Conservation (phyloP, 2,888 invertebrate species). For the Apodemia zela region DNA sequence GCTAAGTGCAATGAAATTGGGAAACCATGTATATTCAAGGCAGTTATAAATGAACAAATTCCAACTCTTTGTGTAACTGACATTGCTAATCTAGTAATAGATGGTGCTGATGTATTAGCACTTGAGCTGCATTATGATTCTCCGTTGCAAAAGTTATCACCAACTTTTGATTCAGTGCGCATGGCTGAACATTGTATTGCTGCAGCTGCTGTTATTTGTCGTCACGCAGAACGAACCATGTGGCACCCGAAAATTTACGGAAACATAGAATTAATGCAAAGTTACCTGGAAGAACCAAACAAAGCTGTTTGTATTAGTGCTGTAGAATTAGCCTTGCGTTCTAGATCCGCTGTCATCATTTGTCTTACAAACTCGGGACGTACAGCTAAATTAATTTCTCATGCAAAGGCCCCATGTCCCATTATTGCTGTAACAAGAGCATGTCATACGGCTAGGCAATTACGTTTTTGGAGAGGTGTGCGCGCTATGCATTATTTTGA, state of each 20-base stretch:
- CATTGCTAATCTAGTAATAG: constrained; percentile 94
- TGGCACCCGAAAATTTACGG: constrained; percentile 90
- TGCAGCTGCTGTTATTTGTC: constrained; percentile 87
- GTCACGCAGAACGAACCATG: constrained; percentile 91
- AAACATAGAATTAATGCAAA: constrained; percentile 82
- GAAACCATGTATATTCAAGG: constrained; percentile 94
- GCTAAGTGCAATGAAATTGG: constrained; percentile 91
- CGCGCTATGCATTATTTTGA: constrained; percentile 77
- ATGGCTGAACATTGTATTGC: constrained; percentile 84
- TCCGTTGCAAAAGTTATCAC: constrained; percentile 55
- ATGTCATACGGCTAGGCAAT: constrained; percentile 83
- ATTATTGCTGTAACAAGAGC: constrained; percentile 87
- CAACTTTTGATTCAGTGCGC: constrained; percentile 52
- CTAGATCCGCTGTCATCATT: constrained; percentile 80
- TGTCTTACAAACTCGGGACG: constrained; percentile 87
- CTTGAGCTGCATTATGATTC: constrained; percentile 83
- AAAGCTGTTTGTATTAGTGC: constrained; percentile 76
- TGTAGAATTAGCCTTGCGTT: constrained; percentile 60
- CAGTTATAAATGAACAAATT: constrained; percentile 90
- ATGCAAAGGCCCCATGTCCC: constrained; percentile 86
- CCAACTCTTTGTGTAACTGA: constrained; percentile 88
- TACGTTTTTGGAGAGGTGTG: constrained; percentile 73
- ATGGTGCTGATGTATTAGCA: constrained; percentile 93
- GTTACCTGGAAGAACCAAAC: constrained; percentile 75
- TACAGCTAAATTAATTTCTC: constrained; percentile 85